Evolutionary conservation across 2,113 vertebrate genomes (phyloP), one percentile per base, ranked within the genome.

Genomic region (Heterochromis multidens): DNA sequence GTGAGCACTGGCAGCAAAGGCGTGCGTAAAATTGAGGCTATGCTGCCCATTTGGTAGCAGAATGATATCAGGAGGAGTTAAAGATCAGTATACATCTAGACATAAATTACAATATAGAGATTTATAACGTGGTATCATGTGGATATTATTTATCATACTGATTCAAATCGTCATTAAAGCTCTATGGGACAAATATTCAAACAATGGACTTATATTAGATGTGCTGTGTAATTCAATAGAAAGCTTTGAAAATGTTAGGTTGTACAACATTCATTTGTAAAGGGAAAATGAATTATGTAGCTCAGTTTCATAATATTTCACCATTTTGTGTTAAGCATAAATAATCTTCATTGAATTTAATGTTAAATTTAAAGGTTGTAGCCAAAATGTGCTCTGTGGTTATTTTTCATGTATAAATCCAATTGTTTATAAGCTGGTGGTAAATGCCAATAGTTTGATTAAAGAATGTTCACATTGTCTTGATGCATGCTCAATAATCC

Each of bases 361-460:
- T 46, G 43, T 46, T 16, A 16, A 16, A 16, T 43, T 14, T 43
- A 14, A 43, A 43, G 12, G 12, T 14, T 43, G 12, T 13, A 12
- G 14, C 40, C 67, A 49, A 29, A 72, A 29, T 6, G 7, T 49
- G 23, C 16, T 49, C 23, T 49, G 25, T 46, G 16, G 23, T 70
- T 49, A 70, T 70, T 40, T 40, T 70, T 70, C 65, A 70, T 70
- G 65, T 27, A 10, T 49, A 1, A 46, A 27, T 11, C 9, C 4
- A 12, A 40, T 37, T 72, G 29, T 1, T 27, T 25, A 12, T 0
- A 1, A 72, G 40, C 23, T 2, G 0, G 40, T 2, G 9, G 4
- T 72, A 23, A 21, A 19, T 72, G 27, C 70, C 1, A 31, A 1
- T 54, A 54, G 49, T 46, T 74, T 49, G 16, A 17, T 16, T 49